A percentile compares a stretch with the other conserved stretches of the same genome.
Evolutionary conservation across 2,888 invertebrate species (phyloP).

Genomic region (Netelia melanura): DNA sequence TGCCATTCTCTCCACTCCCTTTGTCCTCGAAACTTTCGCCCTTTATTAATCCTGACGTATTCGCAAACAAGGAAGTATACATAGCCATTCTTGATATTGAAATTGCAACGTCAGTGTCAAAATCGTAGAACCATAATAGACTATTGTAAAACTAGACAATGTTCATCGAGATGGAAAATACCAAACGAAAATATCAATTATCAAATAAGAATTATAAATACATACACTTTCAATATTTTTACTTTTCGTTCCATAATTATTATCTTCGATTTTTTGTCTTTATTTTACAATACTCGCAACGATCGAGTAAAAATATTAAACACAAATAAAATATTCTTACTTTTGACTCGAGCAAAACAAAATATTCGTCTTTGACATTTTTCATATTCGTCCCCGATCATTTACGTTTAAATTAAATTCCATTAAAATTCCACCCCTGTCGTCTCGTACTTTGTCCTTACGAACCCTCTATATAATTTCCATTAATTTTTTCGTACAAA

Average conservation of each 20-base stretch:
- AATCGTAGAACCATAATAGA: background rate
- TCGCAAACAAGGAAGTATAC: conserved; percentile 43
- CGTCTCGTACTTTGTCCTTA: background rate
- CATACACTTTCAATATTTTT: too few relatives aligned
- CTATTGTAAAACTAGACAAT: background rate
- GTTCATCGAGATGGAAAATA: background rate
- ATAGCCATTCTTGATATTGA: conserved; percentile 4
- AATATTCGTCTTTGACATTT: too few relatives aligned
- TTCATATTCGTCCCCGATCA: too few relatives aligned
- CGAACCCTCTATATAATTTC: background rate
- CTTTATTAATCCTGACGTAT: conserved; percentile 55
- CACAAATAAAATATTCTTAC: too few relatives aligned
- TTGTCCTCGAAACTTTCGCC: conserved; percentile 19
- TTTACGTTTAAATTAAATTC: background rate
- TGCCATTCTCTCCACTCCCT: background rate
- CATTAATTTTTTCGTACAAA: background rate
- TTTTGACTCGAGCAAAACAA: too few relatives aligned
- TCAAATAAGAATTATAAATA: too few relatives aligned
- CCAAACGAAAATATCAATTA: too few relatives aligned
- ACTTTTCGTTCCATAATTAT: too few relatives aligned
- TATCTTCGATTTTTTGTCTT: too few relatives aligned
- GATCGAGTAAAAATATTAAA: too few relatives aligned
- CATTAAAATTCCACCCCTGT: too few relatives aligned
- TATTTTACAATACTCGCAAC: too few relatives aligned
- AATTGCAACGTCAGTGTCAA: background rate